Percentiles rank a stretch among this genome's conserved stretches.
These are phyloP conservation scores for Meiosimyza decipiens DNA, from an alignment of 2,888 invertebrate species.

Conservation along the genomic window DNA sequence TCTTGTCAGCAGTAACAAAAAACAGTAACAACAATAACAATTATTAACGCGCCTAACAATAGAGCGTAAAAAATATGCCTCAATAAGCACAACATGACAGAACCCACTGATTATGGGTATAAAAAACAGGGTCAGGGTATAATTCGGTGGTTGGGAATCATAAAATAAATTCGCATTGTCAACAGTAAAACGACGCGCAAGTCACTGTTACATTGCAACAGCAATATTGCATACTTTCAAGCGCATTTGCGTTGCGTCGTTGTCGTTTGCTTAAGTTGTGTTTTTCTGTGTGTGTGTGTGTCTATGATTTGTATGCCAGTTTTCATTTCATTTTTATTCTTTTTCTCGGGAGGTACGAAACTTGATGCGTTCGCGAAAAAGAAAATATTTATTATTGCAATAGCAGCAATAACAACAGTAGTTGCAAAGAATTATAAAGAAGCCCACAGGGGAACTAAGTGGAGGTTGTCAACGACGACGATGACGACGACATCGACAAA, in stretches of 20 bases:
- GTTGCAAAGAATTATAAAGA: constrained; percentile 23
- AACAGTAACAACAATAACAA: constrained; percentile 3
- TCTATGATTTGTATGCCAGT: constrained; percentile 18
- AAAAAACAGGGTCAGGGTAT: too few relatives aligned
- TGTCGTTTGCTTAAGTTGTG: constrained; percentile 11
- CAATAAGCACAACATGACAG: not conserved
- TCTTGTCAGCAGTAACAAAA: not conserved
- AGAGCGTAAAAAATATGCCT: not conserved
- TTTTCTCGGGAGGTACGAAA: not conserved
- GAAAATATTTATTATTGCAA: constrained; percentile 35
- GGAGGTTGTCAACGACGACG: constrained; percentile 28
- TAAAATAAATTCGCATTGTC: constrained; percentile 33
- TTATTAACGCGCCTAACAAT: constrained; percentile 35
- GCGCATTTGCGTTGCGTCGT: constrained; percentile 18
- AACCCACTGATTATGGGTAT: too few relatives aligned
- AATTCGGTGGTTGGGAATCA: not conserved
- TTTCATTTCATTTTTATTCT: not conserved
- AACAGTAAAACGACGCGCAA: not conserved
- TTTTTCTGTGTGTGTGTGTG: not conserved
- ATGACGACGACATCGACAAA: constrained; percentile 18
- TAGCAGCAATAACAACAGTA: not conserved
- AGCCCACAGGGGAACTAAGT: constrained; percentile 29
- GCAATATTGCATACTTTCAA: constrained; percentile 24
- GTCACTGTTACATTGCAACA: not conserved
- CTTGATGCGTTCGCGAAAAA: constrained; percentile 32